Evolutionary conservation across 1,140 invertebrate species (phyloP), one percentile per base, ranked within the genome.

Genomic region (Schlechtendalia chinensis): DNA sequence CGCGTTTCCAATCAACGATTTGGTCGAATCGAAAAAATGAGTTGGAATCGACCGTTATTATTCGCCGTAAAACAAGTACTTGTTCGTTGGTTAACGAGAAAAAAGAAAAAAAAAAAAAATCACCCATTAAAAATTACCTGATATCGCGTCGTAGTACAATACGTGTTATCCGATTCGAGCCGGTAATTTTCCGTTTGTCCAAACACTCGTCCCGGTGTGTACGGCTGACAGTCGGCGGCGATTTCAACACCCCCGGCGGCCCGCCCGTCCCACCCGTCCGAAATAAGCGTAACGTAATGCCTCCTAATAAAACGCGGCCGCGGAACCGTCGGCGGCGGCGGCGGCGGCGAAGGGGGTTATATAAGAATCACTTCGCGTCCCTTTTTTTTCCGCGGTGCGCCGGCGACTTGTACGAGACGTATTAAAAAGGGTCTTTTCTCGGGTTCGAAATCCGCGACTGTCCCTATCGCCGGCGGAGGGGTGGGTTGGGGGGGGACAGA

Each of bases 221-320:
- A 59, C 4, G 16, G 45, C 45, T 69, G 22, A 69, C 45, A 47
- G 24, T 50, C 65, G 65, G 19, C 19, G 32, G 39, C 39, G 47
- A 69, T 69, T 69, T 27, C 74, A 39, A 39, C 32, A n/a, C 16
- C 17, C 32, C 47, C n/a, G 6, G n/a, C n/a, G 6, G n/a, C 29
- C 32, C 47, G 47, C 8, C 32, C n/a, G 16, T n/a, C 24, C 47
- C 47, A 11, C 1, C 56, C 19, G 72, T 77, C 58, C 29, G 32
- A 77, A 77, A 77, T 77, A 77, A 77, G 74, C 59, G 74, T 77
- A 45, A 29, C 32, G 74, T 77, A 77, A 77, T 77, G 47, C 54
- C 54, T 59, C 54, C 54, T 59, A 77, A 77, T 58, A 77, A 77
- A 77, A 77, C 59, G 59, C 53, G 56, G 54, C 59, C 56, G 56